Evolutionary conservation across 2,113 vertebrate species (phyloP).

Genomic region (Pollachius pollachius): DNA sequence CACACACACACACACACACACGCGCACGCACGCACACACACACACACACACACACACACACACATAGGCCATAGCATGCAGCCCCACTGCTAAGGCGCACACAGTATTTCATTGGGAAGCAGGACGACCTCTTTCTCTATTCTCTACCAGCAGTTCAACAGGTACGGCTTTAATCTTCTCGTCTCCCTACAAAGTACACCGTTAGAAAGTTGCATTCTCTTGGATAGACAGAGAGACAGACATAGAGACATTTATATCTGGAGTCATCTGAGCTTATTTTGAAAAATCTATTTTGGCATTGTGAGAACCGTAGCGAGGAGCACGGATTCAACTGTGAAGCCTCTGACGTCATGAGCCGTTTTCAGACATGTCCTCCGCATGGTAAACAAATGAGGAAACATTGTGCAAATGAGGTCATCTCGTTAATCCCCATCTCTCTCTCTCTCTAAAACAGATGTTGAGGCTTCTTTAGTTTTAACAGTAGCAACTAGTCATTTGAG

Average conservation of each 20-base stretch:
- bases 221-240: background rate
- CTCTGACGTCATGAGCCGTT: background rate
- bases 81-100: constrained; percentile 8
- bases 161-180: constrained; percentile 45
- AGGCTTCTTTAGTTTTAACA: too few species aligned
- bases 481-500: too few species aligned
- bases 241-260: background rate
- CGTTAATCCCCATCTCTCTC: background rate
- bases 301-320: background rate
- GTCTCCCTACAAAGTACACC: background rate
- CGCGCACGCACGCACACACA: constrained; percentile 13
- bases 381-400: background rate
- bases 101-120: constrained; percentile 27
- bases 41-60: constrained; percentile 20
- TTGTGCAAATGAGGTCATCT: constrained; percentile 3
- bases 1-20: constrained; percentile 24
- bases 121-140: constrained; percentile 10
- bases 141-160: constrained; percentile 25
- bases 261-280: constrained; percentile 3
- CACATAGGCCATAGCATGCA: constrained; percentile 17
- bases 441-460: background rate
- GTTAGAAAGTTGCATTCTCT: background rate
- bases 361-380: background rate
- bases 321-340: background rate
- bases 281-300: constrained; percentile 17